Base-by-base conservation (phyloP, 2,113 vertebrate species). In the Prietella phreatophila region DNA sequence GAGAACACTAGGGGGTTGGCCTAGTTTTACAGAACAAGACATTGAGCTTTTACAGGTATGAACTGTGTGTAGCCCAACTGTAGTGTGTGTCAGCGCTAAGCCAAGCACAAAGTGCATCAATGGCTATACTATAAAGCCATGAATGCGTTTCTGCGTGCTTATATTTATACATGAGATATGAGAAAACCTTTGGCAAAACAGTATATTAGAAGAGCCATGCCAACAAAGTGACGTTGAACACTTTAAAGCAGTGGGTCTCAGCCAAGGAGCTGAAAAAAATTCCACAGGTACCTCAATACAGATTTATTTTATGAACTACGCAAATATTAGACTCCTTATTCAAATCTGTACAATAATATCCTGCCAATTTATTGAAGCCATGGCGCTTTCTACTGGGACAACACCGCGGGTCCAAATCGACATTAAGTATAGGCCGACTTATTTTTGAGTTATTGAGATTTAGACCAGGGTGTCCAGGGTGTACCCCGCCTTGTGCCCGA, bases 1-100 rank as follows among this genome's bases (percentile, higher is more conserved):
- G 30, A 36, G 30, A 78, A 85, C 22, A 75, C 33, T 53, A 87
- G 67, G 56, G 85, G 56, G 76, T 73, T 47, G 80, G 42, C 1
- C 56, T 25, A 19, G n/a, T 83, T 58, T 81, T 58, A 85, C 25
- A 75, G 33, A 80, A 30, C n/a, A 63, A 82, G 86, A 90, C 90
- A 89, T 19, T 0, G 47, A 76, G 55, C 15, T 87, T 61, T 83
- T 19, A 50, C 61, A 75, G 84, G 67, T 85, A 60, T 36, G 67
- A 53, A 15, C 42, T 84, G 63, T 55, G 42, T 58, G 19, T 20
- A 53, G 30, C 13, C 50, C 20, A 42, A 47, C 60, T 42, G 42
- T 58, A 67, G 22, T 55, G 65, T 85, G 56, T 25, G 81, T 22
- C 30, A 39, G 15, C 17, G 88, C n/a, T 67, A 19, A 69, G 69